Evolutionary conservation across 2,888 invertebrate species (phyloP).

Genomic region (Galeopsomyia nigrocyanea): DNA sequence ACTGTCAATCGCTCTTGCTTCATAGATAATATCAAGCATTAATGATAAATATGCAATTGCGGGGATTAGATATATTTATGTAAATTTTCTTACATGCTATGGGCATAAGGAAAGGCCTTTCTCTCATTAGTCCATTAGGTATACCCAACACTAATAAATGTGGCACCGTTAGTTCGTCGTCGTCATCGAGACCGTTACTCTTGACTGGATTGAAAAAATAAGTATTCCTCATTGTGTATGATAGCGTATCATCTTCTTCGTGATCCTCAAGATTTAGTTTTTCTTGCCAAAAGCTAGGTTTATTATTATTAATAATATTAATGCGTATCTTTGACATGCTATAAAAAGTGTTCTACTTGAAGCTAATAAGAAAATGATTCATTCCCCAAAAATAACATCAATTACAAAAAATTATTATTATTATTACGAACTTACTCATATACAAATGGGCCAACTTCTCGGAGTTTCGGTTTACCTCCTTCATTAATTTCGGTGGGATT

Average conservation of each 20-base stretch:
- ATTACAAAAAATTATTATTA: neutral
- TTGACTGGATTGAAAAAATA: constrained; percentile 78
- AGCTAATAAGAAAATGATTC: too few species aligned
- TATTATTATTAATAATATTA: too few species aligned
- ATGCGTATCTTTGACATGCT: too few species aligned
- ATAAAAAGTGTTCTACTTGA: too few species aligned
- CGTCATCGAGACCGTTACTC: constrained; percentile 76
- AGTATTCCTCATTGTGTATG: constrained; percentile 77
- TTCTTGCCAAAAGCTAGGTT: constrained; percentile 63
- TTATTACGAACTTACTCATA: constrained; percentile 78
- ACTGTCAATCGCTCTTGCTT: constrained; percentile 76
- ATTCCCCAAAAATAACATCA: neutral
- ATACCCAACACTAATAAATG: constrained; percentile 71
- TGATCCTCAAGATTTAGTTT: constrained; percentile 82
- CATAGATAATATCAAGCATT: neutral
- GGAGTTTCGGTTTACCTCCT: constrained; percentile 79
- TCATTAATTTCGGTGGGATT: constrained; percentile 80
- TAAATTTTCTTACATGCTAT: too few species aligned
- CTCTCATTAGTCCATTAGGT: too few species aligned
- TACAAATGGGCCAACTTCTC: constrained; percentile 86
- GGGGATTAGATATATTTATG: too few species aligned
- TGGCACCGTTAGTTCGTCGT: constrained; percentile 75
- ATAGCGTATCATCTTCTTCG: constrained; percentile 80
- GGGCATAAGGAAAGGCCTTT: too few species aligned
- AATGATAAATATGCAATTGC: too few species aligned